These are phyloP conservation scores for Actenoides lindsayi DNA, from an alignment of 2,113 vertebrate species.

Conservation along the genomic window DNA sequence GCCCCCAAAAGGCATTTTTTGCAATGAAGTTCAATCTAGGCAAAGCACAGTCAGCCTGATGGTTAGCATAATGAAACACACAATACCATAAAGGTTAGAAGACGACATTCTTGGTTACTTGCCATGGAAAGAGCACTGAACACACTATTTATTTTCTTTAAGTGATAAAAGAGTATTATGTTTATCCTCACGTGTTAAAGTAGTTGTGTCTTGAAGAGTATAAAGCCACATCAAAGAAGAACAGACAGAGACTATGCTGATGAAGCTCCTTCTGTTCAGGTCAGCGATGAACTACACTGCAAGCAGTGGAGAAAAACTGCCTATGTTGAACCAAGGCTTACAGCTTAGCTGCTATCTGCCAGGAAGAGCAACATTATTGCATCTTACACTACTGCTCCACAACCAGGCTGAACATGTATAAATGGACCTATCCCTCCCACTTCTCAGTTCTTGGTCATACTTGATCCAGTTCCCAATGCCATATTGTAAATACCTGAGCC, in stretches of 20 bases:
- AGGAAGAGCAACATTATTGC: neutral
- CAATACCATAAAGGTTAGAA: neutral
- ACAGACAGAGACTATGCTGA: neutral
- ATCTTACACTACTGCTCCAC: neutral
- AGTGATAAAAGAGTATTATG: neutral
- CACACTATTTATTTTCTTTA: neutral
- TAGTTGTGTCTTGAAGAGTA: neutral
- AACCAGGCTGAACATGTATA: neutral
- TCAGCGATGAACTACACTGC: neutral
- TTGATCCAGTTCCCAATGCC: neutral
- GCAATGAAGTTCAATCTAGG: neutral
- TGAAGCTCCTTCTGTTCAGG: neutral
- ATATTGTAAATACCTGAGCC: neutral
- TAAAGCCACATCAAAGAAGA: neutral
- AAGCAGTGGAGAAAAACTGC: neutral
- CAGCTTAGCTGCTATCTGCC: neutral
- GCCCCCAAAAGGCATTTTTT: neutral
- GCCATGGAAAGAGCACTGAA: neutral
- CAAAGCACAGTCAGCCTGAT: no score
- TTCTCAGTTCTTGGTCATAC: neutral
- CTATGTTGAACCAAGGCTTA: rapidly evolving
- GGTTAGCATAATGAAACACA: neutral
- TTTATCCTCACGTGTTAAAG: neutral
- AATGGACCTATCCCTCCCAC: neutral
- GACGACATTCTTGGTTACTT: neutral